Base-by-base conservation (phyloP, 2,797 vertebrate species). In the Alauda arvensis region DNA sequence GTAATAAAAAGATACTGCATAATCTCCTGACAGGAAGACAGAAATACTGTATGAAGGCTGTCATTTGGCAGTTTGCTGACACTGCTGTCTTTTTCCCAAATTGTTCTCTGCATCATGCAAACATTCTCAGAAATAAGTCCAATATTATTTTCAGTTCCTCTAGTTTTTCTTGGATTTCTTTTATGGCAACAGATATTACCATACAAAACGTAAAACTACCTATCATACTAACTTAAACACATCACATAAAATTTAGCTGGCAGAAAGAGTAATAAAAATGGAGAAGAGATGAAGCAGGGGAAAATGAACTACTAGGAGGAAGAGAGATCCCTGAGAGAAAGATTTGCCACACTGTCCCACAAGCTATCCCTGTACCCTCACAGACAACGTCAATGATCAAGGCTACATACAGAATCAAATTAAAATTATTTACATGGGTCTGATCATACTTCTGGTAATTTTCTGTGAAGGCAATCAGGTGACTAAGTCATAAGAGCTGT, bases 1-100 rank as follows among this genome's bases (percentile, higher is more conserved):
- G 51, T 57, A 77, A 74, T 77, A 91, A 90, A 95, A 94, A 89
- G 66, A n/a, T 61, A 48, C 56, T 67, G 29, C 34, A 76, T 75
- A 59, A 86, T 87, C 85, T 93, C 76, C 76, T 88, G 81, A 66
- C 42, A 83, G 71, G 39, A 87, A 86, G 59, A 48, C 31, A 83
- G 67, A 91, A 91, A 88, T 80, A 71, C 40, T 45, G 55, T 65
- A 43, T 33, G 55, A 91, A 83, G 28, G 24, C 19, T 86, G 51
- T 68, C 68, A 74, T 83, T 66, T 69, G 52, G 43, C 68, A 37
- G n/a, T 52, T 89, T 91, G 81, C 78, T 88, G 76, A 88, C 65
- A 77, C 37, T 61, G 39, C 42, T 72, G 59, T 83, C 72, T 87
- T 89, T 71, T 72, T 14, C 42, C 10, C 25, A 85, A 63, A 40